A percentile compares a stretch with the other conserved stretches of the same genome.
These are phyloP conservation scores for Physella acuta DNA, from an alignment of 1,140 invertebrate species.

Conservation along the genomic window DNA sequence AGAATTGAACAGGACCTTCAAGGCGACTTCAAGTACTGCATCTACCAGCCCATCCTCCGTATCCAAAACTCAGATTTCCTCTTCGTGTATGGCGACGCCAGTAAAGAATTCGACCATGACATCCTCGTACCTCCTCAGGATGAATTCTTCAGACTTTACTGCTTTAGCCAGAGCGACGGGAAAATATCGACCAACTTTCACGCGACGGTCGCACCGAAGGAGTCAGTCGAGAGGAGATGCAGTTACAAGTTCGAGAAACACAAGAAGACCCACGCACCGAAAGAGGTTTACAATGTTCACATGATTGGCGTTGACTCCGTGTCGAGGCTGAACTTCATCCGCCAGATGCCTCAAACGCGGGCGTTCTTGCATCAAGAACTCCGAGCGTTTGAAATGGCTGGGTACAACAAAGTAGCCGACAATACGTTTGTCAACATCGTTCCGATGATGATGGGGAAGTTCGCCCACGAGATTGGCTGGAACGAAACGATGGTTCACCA, in stretches of 20 bases:
- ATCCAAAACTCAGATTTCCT: constrained; percentile 30
- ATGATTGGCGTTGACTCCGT: constrained; percentile 85
- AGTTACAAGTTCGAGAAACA: constrained; percentile 35
- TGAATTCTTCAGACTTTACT: constrained; percentile 52
- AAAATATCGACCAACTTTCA: constrained; percentile 61
- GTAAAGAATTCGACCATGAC: constrained; percentile 28
- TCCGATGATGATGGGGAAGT: constrained; percentile 54
- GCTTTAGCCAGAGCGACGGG: constrained; percentile 38
- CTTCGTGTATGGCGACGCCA: constrained; percentile 26
- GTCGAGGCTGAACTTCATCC: constrained; percentile 80
- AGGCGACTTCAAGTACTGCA: constrained; percentile 51
- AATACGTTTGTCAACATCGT: constrained; percentile 60
- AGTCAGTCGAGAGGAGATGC: constrained; percentile 48
- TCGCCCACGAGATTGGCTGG: constrained; percentile 55
- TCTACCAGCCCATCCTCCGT: constrained; percentile 51
- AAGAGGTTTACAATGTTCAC: constrained; percentile 64
- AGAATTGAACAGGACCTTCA: constrained; percentile 34
- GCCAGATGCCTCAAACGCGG: constrained; percentile 77
- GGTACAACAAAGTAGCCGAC: constrained; percentile 58
- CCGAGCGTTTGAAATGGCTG: constrained; percentile 49
- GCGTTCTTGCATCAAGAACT: constrained; percentile 62
- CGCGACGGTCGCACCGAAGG: constrained; percentile 55
- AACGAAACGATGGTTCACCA: constrained; percentile 43
- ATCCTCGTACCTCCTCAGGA: constrained; percentile 31
- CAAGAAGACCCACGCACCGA: constrained; percentile 27